Base-by-base conservation (phyloP, 2,888 invertebrate species). In the Hydraecia micacea region DNA sequence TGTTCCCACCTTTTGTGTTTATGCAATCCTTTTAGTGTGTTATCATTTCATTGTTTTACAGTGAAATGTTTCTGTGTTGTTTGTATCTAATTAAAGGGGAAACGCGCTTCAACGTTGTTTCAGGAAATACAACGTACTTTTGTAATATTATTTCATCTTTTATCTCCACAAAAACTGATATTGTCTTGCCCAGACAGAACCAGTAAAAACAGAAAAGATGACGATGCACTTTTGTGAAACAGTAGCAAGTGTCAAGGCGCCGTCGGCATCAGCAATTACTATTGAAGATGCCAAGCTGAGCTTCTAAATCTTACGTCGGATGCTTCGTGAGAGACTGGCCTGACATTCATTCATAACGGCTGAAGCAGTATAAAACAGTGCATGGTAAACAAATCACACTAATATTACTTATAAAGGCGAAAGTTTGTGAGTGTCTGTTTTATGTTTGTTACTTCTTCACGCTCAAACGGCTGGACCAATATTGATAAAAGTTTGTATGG, bases 1-100 rank as follows among this genome's bases (percentile, higher is more conserved):
- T 74, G 66, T 71, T 73, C 73, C 42, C 55, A 58, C 25, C 42
- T 62, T 83, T 77, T 73, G 15, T 81, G 32, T 67, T 77, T 15
- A 21, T 73, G 39, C 55, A 72, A 66, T 11, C 28, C 42, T 68
- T 77, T 73, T n/a, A 25, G 21, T 86, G 2, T 55, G 25, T 66
- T 49, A 18, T 68, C 0, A 36, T 46, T 79, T 49, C 46, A 67
- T 58, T 83, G n/a, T 28, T 28, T 8, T 68, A 32, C 28, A 49
- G 2, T 7, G 5, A n/a, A 73, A 39, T 21, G 8, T 8, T 21
- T 7, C 21, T 52, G 52, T 21, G 21, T 52, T 52, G 21, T 52
- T 52, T 52, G 52, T 49, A 49, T 49, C 18, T 49, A 49, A 49
- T 49, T 49, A 49, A 18, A 18, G 6, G 18, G 49, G 0, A 49